Evolutionary conservation across 2,113 vertebrate genomes (phyloP).

Genomic region (Helogale parvula): DNA sequence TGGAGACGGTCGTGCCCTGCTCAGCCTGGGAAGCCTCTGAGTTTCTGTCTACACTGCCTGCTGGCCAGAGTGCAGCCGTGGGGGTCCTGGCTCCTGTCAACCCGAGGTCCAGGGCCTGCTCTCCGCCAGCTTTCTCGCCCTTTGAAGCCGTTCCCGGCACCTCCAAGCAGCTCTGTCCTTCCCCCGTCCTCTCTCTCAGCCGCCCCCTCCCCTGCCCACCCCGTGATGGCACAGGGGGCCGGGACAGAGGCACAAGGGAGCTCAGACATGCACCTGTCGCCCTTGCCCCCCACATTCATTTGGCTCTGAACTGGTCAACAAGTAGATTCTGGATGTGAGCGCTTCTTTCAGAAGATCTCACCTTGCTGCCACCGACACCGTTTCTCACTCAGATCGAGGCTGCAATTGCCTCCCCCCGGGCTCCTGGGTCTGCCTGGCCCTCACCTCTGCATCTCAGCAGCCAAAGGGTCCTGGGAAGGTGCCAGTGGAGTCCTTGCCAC

Average conservation of each 20-base stretch:
- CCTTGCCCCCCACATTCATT: background rate
- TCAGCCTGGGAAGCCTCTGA: background rate
- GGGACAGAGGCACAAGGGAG: background rate
- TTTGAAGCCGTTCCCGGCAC: fast-evolving
- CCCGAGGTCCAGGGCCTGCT: background rate
- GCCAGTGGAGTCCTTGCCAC: background rate
- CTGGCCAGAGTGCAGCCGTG: background rate
- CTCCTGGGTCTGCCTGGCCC: background rate
- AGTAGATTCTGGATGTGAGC: background rate
- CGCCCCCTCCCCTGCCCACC: no score
- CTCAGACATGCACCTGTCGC: background rate
- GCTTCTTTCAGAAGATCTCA: background rate
- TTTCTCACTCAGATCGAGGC: background rate
- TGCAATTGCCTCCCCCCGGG: fast-evolving
- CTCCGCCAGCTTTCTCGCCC: background rate
- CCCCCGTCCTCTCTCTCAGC: background rate
- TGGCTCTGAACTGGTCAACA: background rate
- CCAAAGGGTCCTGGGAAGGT: background rate
- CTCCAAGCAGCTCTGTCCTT: background rate
- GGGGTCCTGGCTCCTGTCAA: background rate
- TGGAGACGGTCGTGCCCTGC: background rate
- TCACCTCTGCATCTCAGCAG: background rate
- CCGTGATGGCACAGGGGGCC: fast-evolving
- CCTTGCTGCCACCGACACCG: fast-evolving
- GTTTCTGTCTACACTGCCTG: constrained; percentile 41